phyloP scores from a whole-genome alignment of 2,888 invertebrate genomes.

The Oxyscelio sp. region DNA sequence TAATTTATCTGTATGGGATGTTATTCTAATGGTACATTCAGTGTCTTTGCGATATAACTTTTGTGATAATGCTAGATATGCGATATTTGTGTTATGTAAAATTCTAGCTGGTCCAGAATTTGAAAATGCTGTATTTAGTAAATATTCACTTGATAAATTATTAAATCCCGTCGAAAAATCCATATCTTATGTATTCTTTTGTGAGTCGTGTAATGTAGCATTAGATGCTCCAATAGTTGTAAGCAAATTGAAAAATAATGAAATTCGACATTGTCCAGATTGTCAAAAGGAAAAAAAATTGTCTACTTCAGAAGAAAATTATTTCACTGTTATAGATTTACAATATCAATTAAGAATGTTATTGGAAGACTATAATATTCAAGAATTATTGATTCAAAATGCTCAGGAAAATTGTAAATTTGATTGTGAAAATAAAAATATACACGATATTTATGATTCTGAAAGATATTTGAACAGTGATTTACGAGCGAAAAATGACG shows the following conservation, averaged over 20 bases:
- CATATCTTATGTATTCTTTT: slow-evolving; percentile 27
- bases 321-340: slow-evolving; percentile 8
- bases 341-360: slow-evolving; percentile 19
- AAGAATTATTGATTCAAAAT: neutral
- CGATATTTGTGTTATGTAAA: slow-evolving; percentile 10
- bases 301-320: slow-evolving; percentile 15
- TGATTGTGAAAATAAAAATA: neutral
- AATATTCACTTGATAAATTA: slow-evolving; percentile 7
- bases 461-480: slow-evolving; percentile 13
- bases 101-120: slow-evolving; percentile 35
- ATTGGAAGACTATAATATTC: slow-evolving; percentile 4
- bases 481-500: too few relatives aligned
- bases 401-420: neutral
- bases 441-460: slow-evolving; percentile 19
- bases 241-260: neutral
- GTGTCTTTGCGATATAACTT: slow-evolving; percentile 25
- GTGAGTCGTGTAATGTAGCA: neutral
- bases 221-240: neutral
- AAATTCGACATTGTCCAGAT: neutral
- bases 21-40: slow-evolving; percentile 30
- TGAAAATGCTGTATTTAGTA: slow-evolving; percentile 8
- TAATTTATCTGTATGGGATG: slow-evolving; percentile 18
- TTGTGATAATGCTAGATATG: slow-evolving; percentile 18
- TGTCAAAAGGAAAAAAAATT: slow-evolving; percentile 3
- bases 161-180: slow-evolving; percentile 23